A percentile compares a stretch with the other conserved stretches of the same genome.
These are phyloP conservation scores for Xenopus petersii DNA, from an alignment of 2,797 vertebrate genomes.

Conservation along the genomic window DNA sequence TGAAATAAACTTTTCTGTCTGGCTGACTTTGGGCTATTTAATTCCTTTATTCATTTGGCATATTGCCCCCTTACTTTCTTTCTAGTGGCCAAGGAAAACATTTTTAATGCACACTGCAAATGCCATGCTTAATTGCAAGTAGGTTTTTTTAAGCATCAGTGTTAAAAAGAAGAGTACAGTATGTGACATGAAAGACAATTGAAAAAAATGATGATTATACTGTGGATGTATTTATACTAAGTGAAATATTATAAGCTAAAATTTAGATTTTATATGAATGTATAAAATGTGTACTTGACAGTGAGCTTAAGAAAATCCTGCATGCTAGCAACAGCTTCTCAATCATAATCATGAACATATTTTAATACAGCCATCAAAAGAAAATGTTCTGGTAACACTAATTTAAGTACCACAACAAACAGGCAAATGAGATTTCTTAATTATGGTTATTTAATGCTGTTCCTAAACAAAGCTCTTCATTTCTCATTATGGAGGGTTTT, in stretches of 20 bases:
- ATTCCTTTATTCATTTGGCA: no score
- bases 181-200: no score
- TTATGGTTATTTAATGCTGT: constrained; percentile 46
- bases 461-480: constrained; percentile 47
- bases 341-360: constrained; percentile 47
- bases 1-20: no score
- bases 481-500: constrained; percentile 30
- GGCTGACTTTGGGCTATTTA: no score
- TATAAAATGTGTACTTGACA: constrained; percentile 21
- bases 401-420: constrained; percentile 46
- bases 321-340: constrained; percentile 32
- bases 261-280: constrained; percentile 8
- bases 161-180: no score
- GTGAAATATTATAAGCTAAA: not conserved
- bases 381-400: constrained; percentile 46
- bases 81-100: no score
- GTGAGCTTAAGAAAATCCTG: constrained; percentile 10
- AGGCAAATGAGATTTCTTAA: constrained; percentile 48
- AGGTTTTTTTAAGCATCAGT: no score
- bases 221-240: no score
- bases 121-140: no score
- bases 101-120: no score
- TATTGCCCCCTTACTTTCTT: no score
- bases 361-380: constrained; percentile 47
- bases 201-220: no score